phyloP scores from a whole-genome alignment of 2,797 vertebrate genomes.

The Platalea minor region DNA sequence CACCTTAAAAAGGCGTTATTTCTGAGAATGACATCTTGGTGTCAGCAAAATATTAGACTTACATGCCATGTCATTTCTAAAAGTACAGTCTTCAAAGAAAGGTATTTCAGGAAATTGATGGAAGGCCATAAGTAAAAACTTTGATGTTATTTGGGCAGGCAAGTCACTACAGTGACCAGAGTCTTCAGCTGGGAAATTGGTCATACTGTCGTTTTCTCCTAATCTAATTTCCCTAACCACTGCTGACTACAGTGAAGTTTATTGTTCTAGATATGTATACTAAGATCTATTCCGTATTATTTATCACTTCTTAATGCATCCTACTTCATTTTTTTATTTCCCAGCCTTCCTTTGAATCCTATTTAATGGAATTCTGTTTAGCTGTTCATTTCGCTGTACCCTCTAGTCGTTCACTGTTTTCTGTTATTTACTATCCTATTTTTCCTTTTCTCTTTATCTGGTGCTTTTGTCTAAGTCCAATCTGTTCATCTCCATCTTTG shows the following conservation, averaged over 20 bases:
- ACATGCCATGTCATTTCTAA: background rate
- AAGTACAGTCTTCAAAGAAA: background rate
- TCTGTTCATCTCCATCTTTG: background rate
- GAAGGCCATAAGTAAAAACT: background rate
- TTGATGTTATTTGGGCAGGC: background rate
- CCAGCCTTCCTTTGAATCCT: background rate
- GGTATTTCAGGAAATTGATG: background rate
- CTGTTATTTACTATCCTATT: background rate
- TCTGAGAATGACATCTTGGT: background rate
- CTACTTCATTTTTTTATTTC: background rate
- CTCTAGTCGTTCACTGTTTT: background rate
- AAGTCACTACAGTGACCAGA: background rate
- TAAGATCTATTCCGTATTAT: background rate
- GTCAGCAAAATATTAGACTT: conserved; percentile 23
- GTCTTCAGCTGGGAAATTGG: background rate
- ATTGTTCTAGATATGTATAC: background rate
- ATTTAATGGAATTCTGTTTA: background rate
- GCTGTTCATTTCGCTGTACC: background rate
- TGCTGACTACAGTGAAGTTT: background rate
- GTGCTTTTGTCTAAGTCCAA: background rate
- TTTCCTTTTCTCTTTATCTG: background rate
- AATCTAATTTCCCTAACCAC: background rate
- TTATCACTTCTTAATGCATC: background rate
- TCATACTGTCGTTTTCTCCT: background rate
- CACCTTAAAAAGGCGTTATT: background rate